Base-by-base conservation (phyloP, 2,888 invertebrate genomes). In the Macrophya alboannulata region DNA sequence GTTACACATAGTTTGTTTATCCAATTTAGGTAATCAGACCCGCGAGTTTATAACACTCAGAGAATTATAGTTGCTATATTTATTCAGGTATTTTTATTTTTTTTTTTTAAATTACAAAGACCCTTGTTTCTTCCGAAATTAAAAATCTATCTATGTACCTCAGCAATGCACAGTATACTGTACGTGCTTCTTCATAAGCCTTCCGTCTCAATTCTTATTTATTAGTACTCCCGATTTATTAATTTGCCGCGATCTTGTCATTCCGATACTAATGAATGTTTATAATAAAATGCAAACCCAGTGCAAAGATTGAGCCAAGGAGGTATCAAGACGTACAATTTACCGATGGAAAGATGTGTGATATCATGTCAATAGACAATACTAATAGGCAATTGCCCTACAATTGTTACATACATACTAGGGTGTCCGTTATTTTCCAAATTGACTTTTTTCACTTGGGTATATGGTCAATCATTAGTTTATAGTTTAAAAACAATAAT, bases 321-420 rank as follows among this genome's bases (percentile, higher is more conserved):
- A 40, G n/a, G 37, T 71, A 17, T 71, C 40, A 71, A n/a, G 40
- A 40, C 17, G 15, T 10, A 25, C n/a, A 71, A 71, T 71, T 71
- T 71, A 71, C 40, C 5, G 71, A 9, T n/a, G n/a, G 9, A 71
- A 43, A 9, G 43, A 15, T 17, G 37, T n/a, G n/a, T 3, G 6
- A 40, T n/a, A 71, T 40, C 37, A 40, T 37, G 71, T 71, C 37
- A 71, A 71, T 71, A 40, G 71, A 37, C 37, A 71, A 71, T 71
- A 40, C 71, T 37, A 40, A 71, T 40, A 71, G 21, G 25, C 25
- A 25, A 37, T n/a, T n/a, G 3, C 17, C 71, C 71, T 31, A 31
- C 31, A 31, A 31, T 31, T 31, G 31, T 31, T 31, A 31, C 31
- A 31, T 31, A 1, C 31, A 31, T 31, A 31, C n/a, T n/a, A n/a